Evolutionary conservation across 2,113 vertebrate species (phyloP).

Genomic region (Hydropotes inermis): DNA sequence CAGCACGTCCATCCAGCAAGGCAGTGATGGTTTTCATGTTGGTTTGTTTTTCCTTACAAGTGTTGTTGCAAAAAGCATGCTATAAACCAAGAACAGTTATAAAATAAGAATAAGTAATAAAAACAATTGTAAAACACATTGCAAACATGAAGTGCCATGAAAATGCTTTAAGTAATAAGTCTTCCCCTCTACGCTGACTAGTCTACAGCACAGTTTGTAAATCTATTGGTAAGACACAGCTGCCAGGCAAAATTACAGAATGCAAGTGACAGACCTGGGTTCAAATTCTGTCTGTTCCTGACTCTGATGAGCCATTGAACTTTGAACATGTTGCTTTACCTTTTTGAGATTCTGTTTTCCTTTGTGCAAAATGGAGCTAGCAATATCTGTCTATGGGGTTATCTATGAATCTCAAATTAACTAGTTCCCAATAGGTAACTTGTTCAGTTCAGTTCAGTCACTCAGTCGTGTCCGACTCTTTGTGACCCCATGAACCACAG

Average conservation of each 20-base stretch:
- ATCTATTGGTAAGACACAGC: background rate
- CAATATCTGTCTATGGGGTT: background rate
- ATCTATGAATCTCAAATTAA: background rate
- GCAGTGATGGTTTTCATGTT: background rate
- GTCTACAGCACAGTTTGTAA: background rate
- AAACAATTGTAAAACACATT: constrained; percentile 61
- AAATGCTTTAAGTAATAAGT: constrained; percentile 20
- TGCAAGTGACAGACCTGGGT: background rate
- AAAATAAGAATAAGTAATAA: constrained; percentile 66
- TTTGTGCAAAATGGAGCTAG: background rate
- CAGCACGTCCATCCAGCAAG: background rate
- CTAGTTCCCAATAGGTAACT: background rate
- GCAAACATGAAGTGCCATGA: background rate
- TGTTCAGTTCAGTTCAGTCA: background rate
- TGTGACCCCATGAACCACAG: no score
- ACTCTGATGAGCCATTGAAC: background rate
- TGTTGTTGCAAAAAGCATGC: constrained; percentile 36
- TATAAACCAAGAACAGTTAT: constrained; percentile 36
- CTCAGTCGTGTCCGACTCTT: no score
- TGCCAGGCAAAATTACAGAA: background rate
- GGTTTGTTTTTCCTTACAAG: constrained; percentile 50
- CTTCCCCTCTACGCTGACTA: background rate
- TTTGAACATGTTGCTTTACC: background rate
- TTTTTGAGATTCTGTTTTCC: background rate
- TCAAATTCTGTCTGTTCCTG: background rate